A percentile compares a stretch with the other conserved stretches of the same genome.
phyloP scores from a whole-genome alignment of 2,888 invertebrate genomes.

The Brachyopa scutellaris region DNA sequence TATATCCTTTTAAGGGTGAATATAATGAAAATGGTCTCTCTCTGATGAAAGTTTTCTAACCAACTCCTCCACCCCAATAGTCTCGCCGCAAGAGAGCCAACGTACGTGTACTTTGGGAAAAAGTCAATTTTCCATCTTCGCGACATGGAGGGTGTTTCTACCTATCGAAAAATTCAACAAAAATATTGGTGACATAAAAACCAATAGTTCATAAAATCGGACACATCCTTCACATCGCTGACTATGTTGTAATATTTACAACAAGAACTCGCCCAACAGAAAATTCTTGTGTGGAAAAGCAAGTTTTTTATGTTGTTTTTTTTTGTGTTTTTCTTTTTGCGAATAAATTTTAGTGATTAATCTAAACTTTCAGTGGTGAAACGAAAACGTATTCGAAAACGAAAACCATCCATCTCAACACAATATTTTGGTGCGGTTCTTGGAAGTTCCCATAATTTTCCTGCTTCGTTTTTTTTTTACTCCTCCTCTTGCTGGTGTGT shows the following conservation, averaged over 20 bases:
- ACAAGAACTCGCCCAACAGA: constrained; percentile 14
- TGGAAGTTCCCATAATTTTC: constrained; percentile 32
- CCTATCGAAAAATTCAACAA: constrained; percentile 73
- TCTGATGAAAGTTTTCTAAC: constrained; percentile 61
- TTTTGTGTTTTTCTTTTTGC: constrained; percentile 1
- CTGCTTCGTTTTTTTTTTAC: constrained; percentile 15
- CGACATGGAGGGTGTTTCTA: constrained; percentile 77
- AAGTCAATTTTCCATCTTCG: constrained; percentile 76
- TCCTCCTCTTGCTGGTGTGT: constrained; percentile 38
- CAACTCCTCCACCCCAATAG: constrained; percentile 66
- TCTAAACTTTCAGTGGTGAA: constrained; percentile 31
- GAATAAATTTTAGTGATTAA: neutral
- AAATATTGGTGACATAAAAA: constrained; percentile 65
- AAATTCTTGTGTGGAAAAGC: constrained; percentile 34
- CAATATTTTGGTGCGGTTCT: constrained; percentile 65
- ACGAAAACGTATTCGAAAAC: constrained; percentile 1
- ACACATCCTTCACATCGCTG: constrained; percentile 1
- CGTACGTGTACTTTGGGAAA: constrained; percentile 73
- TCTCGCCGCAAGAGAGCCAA: constrained; percentile 63
- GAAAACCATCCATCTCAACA: constrained; percentile 3
- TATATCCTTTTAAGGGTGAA: constrained; percentile 50
- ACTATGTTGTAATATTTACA: constrained; percentile 52
- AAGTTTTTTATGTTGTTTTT: constrained; percentile 27
- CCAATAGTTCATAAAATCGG: constrained; percentile 36
- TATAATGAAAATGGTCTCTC: constrained; percentile 56